A percentile compares a stretch with the other conserved stretches of the same genome.
Evolutionary conservation across 2,797 vertebrate genomes (phyloP).

Genomic region (Darevskia mixta): DNA sequence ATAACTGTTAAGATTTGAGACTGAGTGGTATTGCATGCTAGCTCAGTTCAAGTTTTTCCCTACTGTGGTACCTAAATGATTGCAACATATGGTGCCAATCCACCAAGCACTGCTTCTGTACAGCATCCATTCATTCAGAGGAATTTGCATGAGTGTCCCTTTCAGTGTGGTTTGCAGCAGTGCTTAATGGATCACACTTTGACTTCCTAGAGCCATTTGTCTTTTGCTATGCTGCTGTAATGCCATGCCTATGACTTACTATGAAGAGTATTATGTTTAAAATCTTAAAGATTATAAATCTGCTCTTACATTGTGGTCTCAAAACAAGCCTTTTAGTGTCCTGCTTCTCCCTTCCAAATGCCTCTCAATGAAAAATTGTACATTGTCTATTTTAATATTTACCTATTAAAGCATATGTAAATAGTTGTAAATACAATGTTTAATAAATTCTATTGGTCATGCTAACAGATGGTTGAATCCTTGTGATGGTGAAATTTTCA

Average conservation of each 20-base stretch:
- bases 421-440: constrained; percentile 99
- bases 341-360: constrained; percentile 89
- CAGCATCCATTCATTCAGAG: constrained; percentile 27
- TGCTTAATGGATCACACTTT: constrained; percentile 40
- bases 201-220: constrained; percentile 79
- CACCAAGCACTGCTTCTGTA: constrained; percentile 37
- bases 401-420: constrained; percentile 95
- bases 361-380: constrained; percentile 98
- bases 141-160: constrained; percentile 38
- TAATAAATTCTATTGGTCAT: constrained; percentile 99
- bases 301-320: constrained; percentile 87
- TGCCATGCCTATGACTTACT: constrained; percentile 76
- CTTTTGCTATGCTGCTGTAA: constrained; percentile 80
- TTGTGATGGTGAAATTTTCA: constrained; percentile 64
- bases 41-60: constrained; percentile 82
- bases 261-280: constrained; percentile 82
- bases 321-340: constrained; percentile 88
- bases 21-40: constrained; percentile 92
- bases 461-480: constrained; percentile 83
- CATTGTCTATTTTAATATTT: constrained; percentile 99
- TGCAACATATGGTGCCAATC: constrained; percentile 75
- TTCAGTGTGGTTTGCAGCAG: constrained; percentile 29
- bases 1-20: constrained; percentile 86
- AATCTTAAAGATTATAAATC: constrained; percentile 80
- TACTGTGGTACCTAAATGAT: constrained; percentile 81